Evolutionary conservation across 2,888 invertebrate species (phyloP).

Genomic region (Drosophila nigritarsus): DNA sequence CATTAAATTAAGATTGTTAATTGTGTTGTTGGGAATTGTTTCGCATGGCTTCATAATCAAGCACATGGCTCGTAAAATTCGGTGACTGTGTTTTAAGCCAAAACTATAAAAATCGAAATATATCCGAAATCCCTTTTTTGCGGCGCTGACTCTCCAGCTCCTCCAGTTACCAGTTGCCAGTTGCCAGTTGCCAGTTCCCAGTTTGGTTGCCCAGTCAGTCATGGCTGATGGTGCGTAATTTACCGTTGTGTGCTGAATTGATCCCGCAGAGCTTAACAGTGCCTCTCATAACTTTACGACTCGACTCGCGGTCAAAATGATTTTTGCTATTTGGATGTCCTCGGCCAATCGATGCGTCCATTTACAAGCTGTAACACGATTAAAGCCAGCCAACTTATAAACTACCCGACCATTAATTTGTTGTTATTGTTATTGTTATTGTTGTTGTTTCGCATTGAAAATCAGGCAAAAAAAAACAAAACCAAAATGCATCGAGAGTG

Average conservation of each 20-base stretch:
- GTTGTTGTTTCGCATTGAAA: too few relatives aligned
- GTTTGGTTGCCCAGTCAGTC: background rate
- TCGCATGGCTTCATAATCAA: slow-evolving; percentile 52
- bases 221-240: slow-evolving; percentile 47
- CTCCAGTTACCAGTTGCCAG: background rate
- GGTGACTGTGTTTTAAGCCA: slow-evolving; percentile 42
- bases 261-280: slow-evolving; percentile 79
- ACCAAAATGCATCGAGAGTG: slow-evolving; percentile 26
- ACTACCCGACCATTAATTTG: slow-evolving; percentile 57
- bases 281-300: slow-evolving; percentile 72
- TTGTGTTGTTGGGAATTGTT: slow-evolving; percentile 41
- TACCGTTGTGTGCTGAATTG: slow-evolving; percentile 54
- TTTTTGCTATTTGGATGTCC: slow-evolving; percentile 49
- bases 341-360: slow-evolving; percentile 48
- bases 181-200: background rate
- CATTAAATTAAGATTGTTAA: slow-evolving; percentile 71
- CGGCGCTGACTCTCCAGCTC: slow-evolving; percentile 1
- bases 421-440: slow-evolving; percentile 26
- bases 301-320: slow-evolving; percentile 57
- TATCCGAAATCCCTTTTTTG: slow-evolving; percentile 69
- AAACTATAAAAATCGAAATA: slow-evolving; percentile 65
- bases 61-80: slow-evolving; percentile 60
- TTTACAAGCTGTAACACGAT: slow-evolving; percentile 64
- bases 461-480: background rate
- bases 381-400: slow-evolving; percentile 53